Base-by-base conservation (phyloP, 1,140 invertebrate genomes). In the Pseudomyrmex concolor region DNA sequence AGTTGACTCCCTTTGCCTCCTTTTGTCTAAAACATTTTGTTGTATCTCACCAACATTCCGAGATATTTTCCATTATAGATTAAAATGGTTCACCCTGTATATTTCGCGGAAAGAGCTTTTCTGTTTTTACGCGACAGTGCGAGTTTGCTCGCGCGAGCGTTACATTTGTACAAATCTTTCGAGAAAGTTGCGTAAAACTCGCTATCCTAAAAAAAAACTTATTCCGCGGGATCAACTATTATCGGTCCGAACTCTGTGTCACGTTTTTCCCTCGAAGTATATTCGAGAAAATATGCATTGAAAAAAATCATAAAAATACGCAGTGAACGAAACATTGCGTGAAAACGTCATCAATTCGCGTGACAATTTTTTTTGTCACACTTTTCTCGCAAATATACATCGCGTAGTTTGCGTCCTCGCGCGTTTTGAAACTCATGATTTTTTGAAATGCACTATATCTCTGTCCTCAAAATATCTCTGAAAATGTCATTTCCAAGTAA, bases 51-150 rank as follows among this genome's bases (percentile, higher is more conserved):
- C n/a, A n/a, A n/a, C n/a, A n/a, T n/a, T n/a, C n/a, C n/a, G n/a
- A n/a, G n/a, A n/a, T n/a, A n/a, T n/a, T n/a, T n/a, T n/a, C n/a
- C n/a, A n/a, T n/a, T n/a, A n/a, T n/a, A n/a, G n/a, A n/a, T n/a
- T n/a, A n/a, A n/a, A n/a, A n/a, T n/a, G n/a, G n/a, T n/a, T n/a
- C n/a, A n/a, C n/a, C n/a, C n/a, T 1, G 1, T 25, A 25, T 80
- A 80, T 78, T 66, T 71, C 66, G 76, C 54, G 54, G 54, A 71
- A 80, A 80, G 76, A 34, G 34, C 34, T 66, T 80, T 71, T 80
- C 76, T 80, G 76, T 71, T 80, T 80, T 80, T 66, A 71, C 50
- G 54, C 76, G 25, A 68, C 51, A 80, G 12, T 43, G 66, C 54
- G 64, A 0, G 5, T 5, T 34, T 34, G 43, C 34, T 13, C 51